Percentiles rank a stretch among this genome's conserved stretches.
These are phyloP conservation scores for Phymorhynchus buccinoides DNA, from an alignment of 1,140 invertebrate species.

Conservation along the genomic window DNA sequence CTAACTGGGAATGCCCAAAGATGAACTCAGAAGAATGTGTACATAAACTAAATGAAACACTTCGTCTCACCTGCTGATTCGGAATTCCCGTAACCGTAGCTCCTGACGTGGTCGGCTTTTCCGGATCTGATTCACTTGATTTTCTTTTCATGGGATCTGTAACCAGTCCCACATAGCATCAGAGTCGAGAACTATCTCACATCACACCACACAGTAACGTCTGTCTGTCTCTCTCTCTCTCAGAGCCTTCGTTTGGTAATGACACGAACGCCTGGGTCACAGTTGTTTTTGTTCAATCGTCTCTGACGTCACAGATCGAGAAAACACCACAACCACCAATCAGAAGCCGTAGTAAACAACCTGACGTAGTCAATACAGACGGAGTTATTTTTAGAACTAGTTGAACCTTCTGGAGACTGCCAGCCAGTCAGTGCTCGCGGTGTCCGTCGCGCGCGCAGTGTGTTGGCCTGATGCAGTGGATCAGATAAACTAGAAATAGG, in stretches of 20 bases:
- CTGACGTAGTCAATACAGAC: background rate
- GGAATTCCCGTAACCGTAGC: constrained; percentile 22
- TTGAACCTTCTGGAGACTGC: background rate
- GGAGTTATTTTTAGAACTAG: constrained; percentile 4
- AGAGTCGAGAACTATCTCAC: background rate
- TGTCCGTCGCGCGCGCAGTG: background rate
- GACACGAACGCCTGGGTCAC: background rate
- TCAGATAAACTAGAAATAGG: background rate
- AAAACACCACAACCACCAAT: background rate
- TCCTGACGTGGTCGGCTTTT: constrained; percentile 27
- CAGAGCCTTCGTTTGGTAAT: background rate
- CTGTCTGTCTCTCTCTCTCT: too few species aligned
- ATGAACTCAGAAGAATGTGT: background rate
- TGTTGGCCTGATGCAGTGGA: background rate
- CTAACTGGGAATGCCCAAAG: background rate
- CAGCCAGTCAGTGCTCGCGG: background rate
- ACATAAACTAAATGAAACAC: background rate
- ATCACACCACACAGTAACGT: background rate
- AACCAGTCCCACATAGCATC: background rate
- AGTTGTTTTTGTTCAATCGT: background rate
- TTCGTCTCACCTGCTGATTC: constrained; percentile 23
- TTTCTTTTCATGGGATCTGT: constrained; percentile 34
- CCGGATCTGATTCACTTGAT: constrained; percentile 30
- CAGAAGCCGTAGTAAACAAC: background rate
- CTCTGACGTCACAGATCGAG: constrained; percentile 5